These are phyloP conservation scores for Madoqua kirkii DNA, from an alignment of 2,113 vertebrate genomes.

Conservation along the genomic window DNA sequence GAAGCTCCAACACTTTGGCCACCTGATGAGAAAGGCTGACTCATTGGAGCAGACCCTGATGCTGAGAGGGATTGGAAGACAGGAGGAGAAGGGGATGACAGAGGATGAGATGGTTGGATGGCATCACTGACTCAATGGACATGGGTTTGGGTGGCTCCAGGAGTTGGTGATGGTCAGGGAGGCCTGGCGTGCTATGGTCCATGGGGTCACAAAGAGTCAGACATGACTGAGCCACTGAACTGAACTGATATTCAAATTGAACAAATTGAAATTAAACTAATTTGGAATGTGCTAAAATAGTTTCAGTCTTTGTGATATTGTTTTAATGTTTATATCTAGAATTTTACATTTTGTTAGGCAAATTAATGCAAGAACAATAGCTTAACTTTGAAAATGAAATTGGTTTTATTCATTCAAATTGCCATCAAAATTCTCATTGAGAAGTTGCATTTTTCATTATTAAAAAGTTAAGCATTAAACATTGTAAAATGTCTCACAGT, in stretches of 20 bases:
- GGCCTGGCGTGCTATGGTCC: fast-evolving
- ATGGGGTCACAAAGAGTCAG: too few species aligned
- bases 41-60: too few species aligned
- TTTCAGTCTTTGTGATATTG: background rate
- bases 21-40: too few species aligned
- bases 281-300: background rate
- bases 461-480: background rate
- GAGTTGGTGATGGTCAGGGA: too few species aligned
- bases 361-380: background rate
- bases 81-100: too few species aligned
- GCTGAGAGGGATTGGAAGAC: too few species aligned
- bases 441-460: background rate
- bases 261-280: background rate
- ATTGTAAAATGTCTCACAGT: background rate
- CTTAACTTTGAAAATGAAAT: background rate
- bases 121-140: too few species aligned
- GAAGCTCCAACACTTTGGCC: too few species aligned
- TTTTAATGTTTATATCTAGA: background rate
- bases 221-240: too few species aligned
- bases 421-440: background rate
- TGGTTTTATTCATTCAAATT: background rate
- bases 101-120: too few species aligned
- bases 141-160: too few species aligned
- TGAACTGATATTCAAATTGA: background rate
- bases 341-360: background rate